Percentiles rank a stretch among this genome's conserved stretches.
Conservation (phyloP, 1,140 invertebrate species). For the Zeugodacus cucurbitae region DNA sequence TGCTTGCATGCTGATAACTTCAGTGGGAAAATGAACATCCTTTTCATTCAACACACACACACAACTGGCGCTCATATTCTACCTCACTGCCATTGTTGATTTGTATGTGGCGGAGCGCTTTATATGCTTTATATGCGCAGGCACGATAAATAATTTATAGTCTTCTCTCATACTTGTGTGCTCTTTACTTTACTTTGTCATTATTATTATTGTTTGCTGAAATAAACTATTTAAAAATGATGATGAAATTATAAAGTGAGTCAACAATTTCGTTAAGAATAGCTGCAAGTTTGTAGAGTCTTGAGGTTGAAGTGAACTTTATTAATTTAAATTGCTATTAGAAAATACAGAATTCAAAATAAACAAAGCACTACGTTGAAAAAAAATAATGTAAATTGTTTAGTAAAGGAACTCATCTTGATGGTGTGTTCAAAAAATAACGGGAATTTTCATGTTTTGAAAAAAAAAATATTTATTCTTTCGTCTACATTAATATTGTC, state of each 20-base stretch:
- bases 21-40: conserved; percentile 36
- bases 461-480: no score
- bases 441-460: no score
- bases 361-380: no score
- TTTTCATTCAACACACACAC: background rate
- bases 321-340: background rate
- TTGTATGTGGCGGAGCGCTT: background rate
- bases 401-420: no score
- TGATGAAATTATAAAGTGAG: background rate
- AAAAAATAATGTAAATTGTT: no score
- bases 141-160: conserved; percentile 30
- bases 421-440: no score
- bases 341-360: no score
- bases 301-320: background rate
- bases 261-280: background rate
- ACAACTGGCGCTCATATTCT: background rate
- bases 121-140: conserved; percentile 4
- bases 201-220: background rate
- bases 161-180: background rate
- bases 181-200: background rate
- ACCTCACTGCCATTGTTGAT: background rate
- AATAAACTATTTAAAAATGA: conserved; percentile 18
- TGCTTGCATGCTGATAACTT: conserved; percentile 26
- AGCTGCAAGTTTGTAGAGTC: background rate
- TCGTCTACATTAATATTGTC: no score